Evolutionary conservation across 2,888 invertebrate species (phyloP).

Genomic region (Calameuta filiformis): DNA sequence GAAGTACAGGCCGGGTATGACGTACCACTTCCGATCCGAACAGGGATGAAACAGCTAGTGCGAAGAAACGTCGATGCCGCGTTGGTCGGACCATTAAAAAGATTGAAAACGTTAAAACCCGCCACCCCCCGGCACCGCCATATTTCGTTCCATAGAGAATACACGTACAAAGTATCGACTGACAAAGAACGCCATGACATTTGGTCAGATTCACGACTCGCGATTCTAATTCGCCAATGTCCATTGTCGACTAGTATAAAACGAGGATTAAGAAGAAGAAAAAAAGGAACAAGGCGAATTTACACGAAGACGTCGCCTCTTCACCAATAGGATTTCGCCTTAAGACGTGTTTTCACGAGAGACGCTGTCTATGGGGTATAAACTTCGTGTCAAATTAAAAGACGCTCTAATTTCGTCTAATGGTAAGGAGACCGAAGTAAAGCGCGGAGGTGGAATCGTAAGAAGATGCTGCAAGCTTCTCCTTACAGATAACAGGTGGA

Average conservation of each 20-base stretch:
- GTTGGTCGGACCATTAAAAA: background rate
- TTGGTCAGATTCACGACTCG: background rate
- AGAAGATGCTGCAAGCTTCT: background rate
- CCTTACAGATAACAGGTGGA: background rate
- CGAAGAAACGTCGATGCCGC: constrained; percentile 12
- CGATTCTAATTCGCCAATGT: background rate
- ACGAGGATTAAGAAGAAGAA: background rate
- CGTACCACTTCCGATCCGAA: constrained; percentile 53
- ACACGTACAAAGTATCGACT: background rate
- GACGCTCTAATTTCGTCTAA: background rate
- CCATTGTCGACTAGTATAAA: background rate
- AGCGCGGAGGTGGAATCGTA: background rate
- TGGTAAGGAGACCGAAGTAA: background rate
- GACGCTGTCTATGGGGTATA: background rate
- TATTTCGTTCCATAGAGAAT: background rate
- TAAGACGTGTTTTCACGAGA: background rate
- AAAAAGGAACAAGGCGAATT: background rate
- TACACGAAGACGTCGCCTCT: background rate
- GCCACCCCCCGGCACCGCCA: too few species aligned
- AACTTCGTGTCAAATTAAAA: background rate
- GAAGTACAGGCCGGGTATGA: constrained; percentile 55
- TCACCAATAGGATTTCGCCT: background rate
- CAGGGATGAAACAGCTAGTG: constrained; percentile 34
- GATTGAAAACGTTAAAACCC: background rate
- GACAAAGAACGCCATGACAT: background rate